Conservation (phyloP, 2,888 invertebrate species). For the Sialis fuliginosa region DNA sequence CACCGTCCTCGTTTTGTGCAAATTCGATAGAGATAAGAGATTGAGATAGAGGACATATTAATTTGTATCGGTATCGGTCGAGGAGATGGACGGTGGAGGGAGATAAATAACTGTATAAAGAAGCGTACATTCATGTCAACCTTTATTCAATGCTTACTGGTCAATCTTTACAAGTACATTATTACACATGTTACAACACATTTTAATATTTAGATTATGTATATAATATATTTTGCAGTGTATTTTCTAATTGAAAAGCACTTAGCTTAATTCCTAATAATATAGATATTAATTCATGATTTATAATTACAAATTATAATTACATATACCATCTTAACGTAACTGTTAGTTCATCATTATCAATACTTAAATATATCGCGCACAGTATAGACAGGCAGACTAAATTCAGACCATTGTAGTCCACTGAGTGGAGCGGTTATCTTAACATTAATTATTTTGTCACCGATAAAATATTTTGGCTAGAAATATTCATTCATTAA, state of each 20-base stretch:
- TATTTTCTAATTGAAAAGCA: constrained; percentile 24
- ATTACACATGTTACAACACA: constrained; percentile 22
- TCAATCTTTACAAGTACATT: constrained; percentile 29
- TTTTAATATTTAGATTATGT: constrained; percentile 1
- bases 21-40: too few species aligned
- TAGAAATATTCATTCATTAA: constrained; percentile 3
- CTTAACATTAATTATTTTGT: constrained; percentile 1
- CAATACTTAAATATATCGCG: constrained; percentile 1
- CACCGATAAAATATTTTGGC: constrained; percentile 5
- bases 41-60: too few species aligned
- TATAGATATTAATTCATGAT: constrained; percentile 2
- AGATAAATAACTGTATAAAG: too few species aligned
- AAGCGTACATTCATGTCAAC: constrained; percentile 30
- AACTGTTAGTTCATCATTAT: constrained; percentile 3
- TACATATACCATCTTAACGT: not conserved
- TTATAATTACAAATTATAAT: not conserved
- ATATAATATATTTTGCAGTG: constrained; percentile 2
- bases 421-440: constrained; percentile 4
- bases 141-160: constrained; percentile 38
- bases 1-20: too few species aligned
- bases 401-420: constrained; percentile 5
- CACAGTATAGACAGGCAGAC: constrained; percentile 5
- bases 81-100: too few species aligned
- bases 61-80: too few species aligned
- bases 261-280: constrained; percentile 20